phyloP scores from a whole-genome alignment of 53 echinoderm and acorn worm genomes.

The Temnopleurus reevesii region DNA sequence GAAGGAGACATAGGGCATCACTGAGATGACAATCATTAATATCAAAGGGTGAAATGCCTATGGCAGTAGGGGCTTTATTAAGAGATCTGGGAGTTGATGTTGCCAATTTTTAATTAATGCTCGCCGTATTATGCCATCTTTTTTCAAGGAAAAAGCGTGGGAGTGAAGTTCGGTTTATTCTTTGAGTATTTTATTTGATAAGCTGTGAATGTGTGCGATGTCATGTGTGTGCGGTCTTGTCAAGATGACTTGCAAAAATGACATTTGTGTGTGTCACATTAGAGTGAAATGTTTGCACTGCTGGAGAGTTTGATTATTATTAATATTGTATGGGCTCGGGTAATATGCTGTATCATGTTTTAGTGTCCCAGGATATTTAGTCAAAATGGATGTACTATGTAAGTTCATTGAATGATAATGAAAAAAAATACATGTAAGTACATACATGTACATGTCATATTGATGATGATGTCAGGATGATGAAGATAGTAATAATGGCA shows the following conservation, averaged over 20 bases:
- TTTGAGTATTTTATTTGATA: slow-evolving; percentile 4
- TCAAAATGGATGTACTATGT: too few relatives aligned
- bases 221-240: background rate
- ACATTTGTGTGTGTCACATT: too few relatives aligned
- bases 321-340: too few relatives aligned
- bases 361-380: too few relatives aligned
- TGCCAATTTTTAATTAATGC: slow-evolving; percentile 35
- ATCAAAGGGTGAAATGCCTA: slow-evolving; percentile 1
- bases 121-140: background rate
- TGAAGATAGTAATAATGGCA: too few relatives aligned
- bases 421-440: too few relatives aligned
- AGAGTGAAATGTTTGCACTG: too few relatives aligned
- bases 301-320: too few relatives aligned
- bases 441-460: too few relatives aligned
- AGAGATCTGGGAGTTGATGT: background rate
- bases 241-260: background rate
- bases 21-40: slow-evolving; percentile 16
- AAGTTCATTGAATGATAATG: too few relatives aligned
- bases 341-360: too few relatives aligned
- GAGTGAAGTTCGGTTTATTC: background rate
- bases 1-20: background rate
- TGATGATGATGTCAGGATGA: too few relatives aligned
- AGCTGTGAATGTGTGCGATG: background rate
- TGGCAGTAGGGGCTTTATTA: background rate
- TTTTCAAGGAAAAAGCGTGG: background rate